Evolutionary conservation across 2,888 invertebrate genomes (phyloP).

Genomic region (Diarsia brunnea): DNA sequence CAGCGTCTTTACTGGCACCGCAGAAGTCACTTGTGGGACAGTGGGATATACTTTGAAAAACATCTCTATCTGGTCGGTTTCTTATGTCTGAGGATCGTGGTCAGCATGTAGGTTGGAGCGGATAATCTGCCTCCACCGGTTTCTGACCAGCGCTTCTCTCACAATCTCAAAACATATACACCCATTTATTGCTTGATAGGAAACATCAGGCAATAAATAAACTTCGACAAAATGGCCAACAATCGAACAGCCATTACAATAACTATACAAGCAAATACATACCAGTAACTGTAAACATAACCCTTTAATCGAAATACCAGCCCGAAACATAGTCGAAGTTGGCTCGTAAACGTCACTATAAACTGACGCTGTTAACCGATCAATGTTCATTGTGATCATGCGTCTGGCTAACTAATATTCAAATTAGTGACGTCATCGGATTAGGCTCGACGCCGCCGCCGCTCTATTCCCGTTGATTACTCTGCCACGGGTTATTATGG

Average conservation of each 20-base stretch:
- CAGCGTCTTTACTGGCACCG: background rate
- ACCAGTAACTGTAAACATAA: conserved; percentile 42
- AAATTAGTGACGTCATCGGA: conserved; percentile 77
- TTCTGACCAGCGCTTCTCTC: no score
- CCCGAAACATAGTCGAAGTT: conserved; percentile 70
- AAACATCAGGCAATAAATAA: conserved; percentile 15
- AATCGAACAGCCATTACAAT: conserved; percentile 35
- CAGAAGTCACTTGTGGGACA: background rate
- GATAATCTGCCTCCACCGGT: no score
- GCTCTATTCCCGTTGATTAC: conserved; percentile 73
- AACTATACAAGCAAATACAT: conserved; percentile 32
- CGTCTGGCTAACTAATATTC: conserved; percentile 73
- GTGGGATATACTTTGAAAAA: background rate
- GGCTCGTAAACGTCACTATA: conserved; percentile 71
- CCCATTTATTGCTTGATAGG: background rate
- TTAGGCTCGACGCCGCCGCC: conserved; percentile 65
- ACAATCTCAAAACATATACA: no score
- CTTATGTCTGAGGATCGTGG: no score
- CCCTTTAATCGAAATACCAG: conserved; percentile 67
- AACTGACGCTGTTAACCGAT: conserved; percentile 61
- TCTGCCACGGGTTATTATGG: conserved; percentile 48
- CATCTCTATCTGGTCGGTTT: no score
- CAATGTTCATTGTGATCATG: conserved; percentile 68
- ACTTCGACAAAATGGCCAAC: conserved; percentile 11
- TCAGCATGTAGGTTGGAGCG: no score